phyloP scores from a whole-genome alignment of 1,140 invertebrate species.

The Potamilus streckersoni region DNA sequence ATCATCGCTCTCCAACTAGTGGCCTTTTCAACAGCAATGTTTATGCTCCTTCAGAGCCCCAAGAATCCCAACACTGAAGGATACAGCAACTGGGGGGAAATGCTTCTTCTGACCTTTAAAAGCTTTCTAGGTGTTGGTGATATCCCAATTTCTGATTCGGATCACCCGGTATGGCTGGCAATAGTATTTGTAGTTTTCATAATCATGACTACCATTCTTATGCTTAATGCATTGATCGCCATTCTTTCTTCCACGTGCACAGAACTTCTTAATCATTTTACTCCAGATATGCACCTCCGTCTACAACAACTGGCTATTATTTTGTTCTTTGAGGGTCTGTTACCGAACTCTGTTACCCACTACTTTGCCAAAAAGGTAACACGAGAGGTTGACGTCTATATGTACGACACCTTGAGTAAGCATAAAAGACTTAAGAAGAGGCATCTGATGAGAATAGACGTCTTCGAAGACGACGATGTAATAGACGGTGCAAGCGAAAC shows the following conservation, averaged over 20 bases:
- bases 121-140: slow-evolving; percentile 40
- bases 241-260: slow-evolving; percentile 53
- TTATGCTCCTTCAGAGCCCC: slow-evolving; percentile 17
- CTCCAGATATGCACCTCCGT: slow-evolving; percentile 42
- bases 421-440: neutral
- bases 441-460: no score
- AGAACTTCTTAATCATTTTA: slow-evolving; percentile 35
- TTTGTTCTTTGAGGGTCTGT: slow-evolving; percentile 46
- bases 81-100: no score
- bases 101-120: slow-evolving; percentile 36
- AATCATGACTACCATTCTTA: slow-evolving; percentile 47
- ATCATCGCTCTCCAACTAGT: slow-evolving; percentile 40
- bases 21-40: slow-evolving; percentile 47
- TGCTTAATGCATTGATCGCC: slow-evolving; percentile 54
- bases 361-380: no score
- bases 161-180: slow-evolving; percentile 36
- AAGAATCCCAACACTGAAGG: neutral
- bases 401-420: no score
- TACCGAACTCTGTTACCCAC: slow-evolving; percentile 5
- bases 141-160: slow-evolving; percentile 26
- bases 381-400: no score
- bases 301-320: slow-evolving; percentile 30
- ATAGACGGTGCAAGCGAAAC: no score
- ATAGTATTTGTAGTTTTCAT: slow-evolving; percentile 41
- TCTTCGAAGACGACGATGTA: no score